Conservation (phyloP, 2,888 invertebrate genomes). For the Acleris cristana region DNA sequence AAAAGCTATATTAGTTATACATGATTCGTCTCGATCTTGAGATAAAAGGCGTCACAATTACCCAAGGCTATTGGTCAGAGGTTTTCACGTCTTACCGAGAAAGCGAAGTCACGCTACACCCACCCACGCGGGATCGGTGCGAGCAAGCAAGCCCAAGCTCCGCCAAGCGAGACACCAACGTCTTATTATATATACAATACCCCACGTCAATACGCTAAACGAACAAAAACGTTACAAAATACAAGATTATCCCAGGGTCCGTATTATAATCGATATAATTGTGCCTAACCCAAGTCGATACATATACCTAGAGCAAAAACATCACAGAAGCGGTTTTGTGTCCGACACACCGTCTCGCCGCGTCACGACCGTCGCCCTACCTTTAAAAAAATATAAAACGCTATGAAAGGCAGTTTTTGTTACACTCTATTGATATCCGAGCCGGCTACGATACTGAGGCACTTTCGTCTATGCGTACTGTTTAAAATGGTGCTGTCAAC, state of each 20-base stretch:
- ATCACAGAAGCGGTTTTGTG: constrained; percentile 77
- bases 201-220: constrained; percentile 65
- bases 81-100: constrained; percentile 45
- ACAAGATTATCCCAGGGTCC: constrained; percentile 55
- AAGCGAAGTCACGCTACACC: constrained; percentile 46
- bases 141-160: constrained; percentile 73
- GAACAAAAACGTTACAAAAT: constrained; percentile 74
- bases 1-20: constrained; percentile 78
- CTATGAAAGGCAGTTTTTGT: constrained; percentile 74
- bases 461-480: constrained; percentile 62
- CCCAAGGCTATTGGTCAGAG: constrained; percentile 84
- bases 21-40: constrained; percentile 78
- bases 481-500: constrained; percentile 27
- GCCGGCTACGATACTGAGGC: constrained; percentile 68
- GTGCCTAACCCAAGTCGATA: constrained; percentile 51
- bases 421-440: constrained; percentile 66
- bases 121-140: constrained; percentile 27
- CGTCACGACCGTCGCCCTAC: constrained; percentile 59
- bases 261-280: constrained; percentile 35
- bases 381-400: constrained; percentile 78
- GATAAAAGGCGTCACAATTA: constrained; percentile 80
- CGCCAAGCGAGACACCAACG: constrained; percentile 66
- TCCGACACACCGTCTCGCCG: constrained; percentile 57
- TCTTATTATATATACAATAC: constrained; percentile 78
- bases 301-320: constrained; percentile 68